These are phyloP conservation scores for Ancistrus triradiatus DNA, from an alignment of 2,113 vertebrate genomes.

Conservation along the genomic window DNA sequence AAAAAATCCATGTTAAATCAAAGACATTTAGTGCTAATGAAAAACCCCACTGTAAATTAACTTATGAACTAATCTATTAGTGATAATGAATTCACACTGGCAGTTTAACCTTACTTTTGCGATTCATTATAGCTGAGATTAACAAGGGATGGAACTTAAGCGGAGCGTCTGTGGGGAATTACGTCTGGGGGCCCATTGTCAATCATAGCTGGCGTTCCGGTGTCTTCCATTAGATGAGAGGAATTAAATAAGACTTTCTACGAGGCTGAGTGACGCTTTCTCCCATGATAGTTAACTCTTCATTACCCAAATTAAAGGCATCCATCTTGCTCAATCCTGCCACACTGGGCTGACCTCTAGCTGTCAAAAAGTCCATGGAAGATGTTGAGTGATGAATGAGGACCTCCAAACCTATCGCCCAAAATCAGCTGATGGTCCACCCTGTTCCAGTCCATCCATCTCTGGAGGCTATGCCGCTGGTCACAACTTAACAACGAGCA, in stretches of 20 bases:
- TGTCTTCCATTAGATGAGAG: constrained; percentile 71
- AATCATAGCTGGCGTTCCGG: constrained; percentile 71
- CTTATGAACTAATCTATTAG: constrained; percentile 72
- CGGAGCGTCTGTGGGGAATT: constrained; percentile 71
- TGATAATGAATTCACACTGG: constrained; percentile 74
- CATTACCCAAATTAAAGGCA: constrained; percentile 77
- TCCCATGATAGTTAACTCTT: constrained; percentile 74
- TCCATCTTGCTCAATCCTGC: constrained; percentile 70
- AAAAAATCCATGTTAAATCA: constrained; percentile 63
- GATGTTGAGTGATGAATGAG: constrained; percentile 71
- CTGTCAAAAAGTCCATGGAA: constrained; percentile 72
- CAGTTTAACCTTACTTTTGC: constrained; percentile 78
- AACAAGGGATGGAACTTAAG: constrained; percentile 74
- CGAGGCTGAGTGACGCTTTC: constrained; percentile 61
- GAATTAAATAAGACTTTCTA: constrained; percentile 76
- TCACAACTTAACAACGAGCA: constrained; percentile 59
- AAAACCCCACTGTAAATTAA: constrained; percentile 71
- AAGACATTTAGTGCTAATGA: constrained; percentile 67
- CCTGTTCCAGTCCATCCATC: constrained; percentile 64
- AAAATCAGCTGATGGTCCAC: constrained; percentile 69
- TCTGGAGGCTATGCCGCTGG: constrained; percentile 66
- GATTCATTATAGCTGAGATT: constrained; percentile 78
- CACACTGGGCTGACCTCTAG: constrained; percentile 71
- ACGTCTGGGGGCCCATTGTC: constrained; percentile 67
- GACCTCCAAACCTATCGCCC: constrained; percentile 60